Evolutionary conservation across 2,888 invertebrate species (phyloP), one percentile per base, ranked within the genome.

Genomic region (Drosophila falleni): DNA sequence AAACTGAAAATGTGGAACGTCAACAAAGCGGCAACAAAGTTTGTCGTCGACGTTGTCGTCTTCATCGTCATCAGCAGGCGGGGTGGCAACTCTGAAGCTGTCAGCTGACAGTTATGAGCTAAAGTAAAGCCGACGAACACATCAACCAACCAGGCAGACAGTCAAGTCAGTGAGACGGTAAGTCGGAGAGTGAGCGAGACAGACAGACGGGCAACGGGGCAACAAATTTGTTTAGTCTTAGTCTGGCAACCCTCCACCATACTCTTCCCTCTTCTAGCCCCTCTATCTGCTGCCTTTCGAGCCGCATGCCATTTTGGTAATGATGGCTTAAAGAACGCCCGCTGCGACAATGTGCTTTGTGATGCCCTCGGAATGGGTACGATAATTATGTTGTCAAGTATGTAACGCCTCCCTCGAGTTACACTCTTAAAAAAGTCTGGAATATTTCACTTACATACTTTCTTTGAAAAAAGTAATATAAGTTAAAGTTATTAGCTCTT

Each of bases 111-210:
- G 86, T 85, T 87, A 85, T 85, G 85, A 87, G 85, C 82, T 85
- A 85, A 85, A 85, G 85, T 79, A 83, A 87, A 85, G 85, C 85
- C 87, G 85, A 87, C 86, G 87, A 85, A 85, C 86, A 85, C 88
- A 85, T 83, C 88, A 82, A 76, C 56, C 76, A 49, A 56, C 23
- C 58, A 69, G 66, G 11, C 42, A 50, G 59, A 9, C 39, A 50
- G 50, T 19, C 54, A 54, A 29, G 39, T 19, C 31, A 2, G 31
- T 31, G 9, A 29, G 29, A 1, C 29, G 6, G 29, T 29, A 6
- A 31, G 31, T 9, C 31, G 8, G 31, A 2, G 31, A 31, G 31
- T 9, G 8, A 9, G 16, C 19, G 19, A 19, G n/a, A n/a, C n/a
- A 9, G 49, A 26, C 42, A 54, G 56, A 6, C 67, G 46, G 56